These are phyloP conservation scores for Diplodus puntazzo DNA, from an alignment of 2,797 vertebrate species.

Conservation along the genomic window DNA sequence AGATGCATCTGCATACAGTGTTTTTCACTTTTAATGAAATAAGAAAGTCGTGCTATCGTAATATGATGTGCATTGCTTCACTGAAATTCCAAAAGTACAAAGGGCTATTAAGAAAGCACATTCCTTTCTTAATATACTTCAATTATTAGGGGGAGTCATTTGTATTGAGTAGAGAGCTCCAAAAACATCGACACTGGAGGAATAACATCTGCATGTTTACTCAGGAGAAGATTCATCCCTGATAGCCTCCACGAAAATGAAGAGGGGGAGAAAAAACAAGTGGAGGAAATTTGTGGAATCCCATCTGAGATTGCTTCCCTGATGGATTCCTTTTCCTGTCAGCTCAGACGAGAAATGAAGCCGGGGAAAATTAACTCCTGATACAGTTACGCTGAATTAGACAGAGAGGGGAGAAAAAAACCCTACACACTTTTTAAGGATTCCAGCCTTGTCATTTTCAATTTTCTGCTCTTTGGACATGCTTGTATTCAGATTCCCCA, in stretches of 20 bases:
- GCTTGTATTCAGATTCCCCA: slow-evolving; percentile 99
- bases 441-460: slow-evolving; percentile 99
- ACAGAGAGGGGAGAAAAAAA: slow-evolving; percentile 85
- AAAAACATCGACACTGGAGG: slow-evolving; percentile 81
- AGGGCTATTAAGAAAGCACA: slow-evolving; percentile 60
- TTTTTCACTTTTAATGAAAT: slow-evolving; percentile 13
- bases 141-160: slow-evolving; percentile 75
- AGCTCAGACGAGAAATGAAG: slow-evolving; percentile 89
- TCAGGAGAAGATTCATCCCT: slow-evolving; percentile 83
- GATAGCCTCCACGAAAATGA: slow-evolving; percentile 81
- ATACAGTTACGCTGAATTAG: slow-evolving; percentile 90
- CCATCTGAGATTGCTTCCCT: slow-evolving; percentile 88
- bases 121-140: slow-evolving; percentile 77
- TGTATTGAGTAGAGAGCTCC: slow-evolving; percentile 78
- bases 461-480: slow-evolving; percentile 99
- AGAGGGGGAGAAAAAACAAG: slow-evolving; percentile 81
- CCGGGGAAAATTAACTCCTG: slow-evolving; percentile 90
- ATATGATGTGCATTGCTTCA: slow-evolving; percentile 46
- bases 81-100: slow-evolving; percentile 71
- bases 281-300: slow-evolving; percentile 88
- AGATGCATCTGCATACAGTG: neutral
- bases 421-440: slow-evolving; percentile 98
- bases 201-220: slow-evolving; percentile 85
- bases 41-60: slow-evolving; percentile 24
- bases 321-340: slow-evolving; percentile 88